Base-by-base conservation (phyloP, 2,797 vertebrate species). In the Pachyuromys duprasi region DNA sequence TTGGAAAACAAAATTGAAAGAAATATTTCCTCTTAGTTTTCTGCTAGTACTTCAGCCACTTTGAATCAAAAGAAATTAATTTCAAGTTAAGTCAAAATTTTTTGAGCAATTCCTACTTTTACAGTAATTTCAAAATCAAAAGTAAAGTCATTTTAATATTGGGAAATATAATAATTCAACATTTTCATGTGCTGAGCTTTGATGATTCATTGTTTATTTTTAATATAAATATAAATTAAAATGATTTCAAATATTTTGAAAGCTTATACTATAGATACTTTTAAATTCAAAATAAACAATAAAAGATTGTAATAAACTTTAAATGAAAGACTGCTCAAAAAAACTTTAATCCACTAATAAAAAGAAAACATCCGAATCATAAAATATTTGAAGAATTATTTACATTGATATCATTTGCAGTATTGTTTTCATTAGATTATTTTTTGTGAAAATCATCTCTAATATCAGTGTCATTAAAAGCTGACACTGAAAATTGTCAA, bases 101-200 rank as follows among this genome's bases (percentile, higher is more conserved):
- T 81, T 22, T 84, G 6, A 95, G 45, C 1, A 93, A 72, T n/a
- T 90, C 69, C 67, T 1, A 65, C 7, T 36, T 76, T 67, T 70
- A 82, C 2, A 82, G 22, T 63, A 57, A 60, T 81, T 90, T 82
- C 28, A 87, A 95, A 88, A 70, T 87, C 8, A 84, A 49, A 94
- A 74, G 18, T 86, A 80, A 86, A 86, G 28, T 55, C 17, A 81
- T 86, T 81, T 11, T 36, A 82, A 78, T 89, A 86, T n/a, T 92
- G 69, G 60, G 7, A 92, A 86, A 83, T 69, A 91, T 95, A 81
- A 94, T 76, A 67, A 63, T 45, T 12, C 15, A 90, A 62, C 93
- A 18, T 49, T 91, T 5, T 39, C 8, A 57, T 49, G 7, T 80
- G 8, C 14, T 55, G 60, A 75, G 83, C 11, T 86, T 28, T 80